Percentiles rank a stretch among this genome's conserved stretches.
Conservation (phyloP, 2,797 vertebrate genomes). For the Numenius phaeopus region DNA sequence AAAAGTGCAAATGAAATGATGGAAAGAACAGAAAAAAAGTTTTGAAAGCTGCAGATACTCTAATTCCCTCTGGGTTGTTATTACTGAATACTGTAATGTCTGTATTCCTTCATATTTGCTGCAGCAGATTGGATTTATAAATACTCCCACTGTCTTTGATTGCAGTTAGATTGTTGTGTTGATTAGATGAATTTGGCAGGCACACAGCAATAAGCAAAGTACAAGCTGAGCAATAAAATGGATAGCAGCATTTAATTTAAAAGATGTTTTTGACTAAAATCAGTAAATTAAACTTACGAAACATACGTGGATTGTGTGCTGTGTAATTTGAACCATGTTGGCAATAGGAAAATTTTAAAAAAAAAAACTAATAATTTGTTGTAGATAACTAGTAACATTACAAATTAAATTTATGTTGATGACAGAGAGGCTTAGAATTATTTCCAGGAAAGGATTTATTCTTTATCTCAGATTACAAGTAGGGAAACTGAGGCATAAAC, state of each 20-base stretch:
- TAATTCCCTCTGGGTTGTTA: neutral
- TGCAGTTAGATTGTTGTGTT: conserved; percentile 58
- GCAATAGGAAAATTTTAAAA: neutral
- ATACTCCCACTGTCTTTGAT: conserved; percentile 64
- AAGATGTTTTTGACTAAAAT: conserved; percentile 59
- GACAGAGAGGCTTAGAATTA: neutral
- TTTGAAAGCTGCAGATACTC: neutral
- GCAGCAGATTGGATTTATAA: conserved; percentile 48
- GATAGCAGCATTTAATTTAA: conserved; percentile 54
- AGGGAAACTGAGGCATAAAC: neutral
- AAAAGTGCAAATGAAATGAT: neutral
- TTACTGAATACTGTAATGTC: neutral
- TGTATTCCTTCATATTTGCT: conserved; percentile 58
- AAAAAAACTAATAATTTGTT: neutral
- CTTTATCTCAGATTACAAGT: neutral
- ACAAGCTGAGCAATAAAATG: conserved; percentile 28
- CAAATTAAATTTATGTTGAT: neutral
- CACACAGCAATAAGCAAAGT: neutral
- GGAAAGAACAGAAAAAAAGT: neutral
- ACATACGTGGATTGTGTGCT: neutral
- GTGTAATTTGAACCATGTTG: conserved; percentile 1
- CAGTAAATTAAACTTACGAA: conserved; percentile 5
- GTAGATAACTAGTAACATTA: neutral
- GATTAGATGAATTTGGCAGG: conserved; percentile 36
- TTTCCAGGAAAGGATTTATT: neutral